Evolutionary conservation across 2,113 vertebrate species (phyloP).

Genomic region (Saguinus midas): DNA sequence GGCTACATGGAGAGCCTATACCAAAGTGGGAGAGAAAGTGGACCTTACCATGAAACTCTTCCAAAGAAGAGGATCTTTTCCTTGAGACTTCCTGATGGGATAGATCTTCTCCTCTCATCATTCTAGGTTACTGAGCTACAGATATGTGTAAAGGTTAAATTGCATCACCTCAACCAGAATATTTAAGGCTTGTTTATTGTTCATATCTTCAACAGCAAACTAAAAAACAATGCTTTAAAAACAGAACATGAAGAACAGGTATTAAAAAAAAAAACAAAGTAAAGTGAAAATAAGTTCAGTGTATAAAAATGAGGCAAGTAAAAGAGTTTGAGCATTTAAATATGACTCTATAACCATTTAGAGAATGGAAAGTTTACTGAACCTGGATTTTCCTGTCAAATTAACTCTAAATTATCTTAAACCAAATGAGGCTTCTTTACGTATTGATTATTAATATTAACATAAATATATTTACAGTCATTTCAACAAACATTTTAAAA

Average conservation of each 20-base stretch:
- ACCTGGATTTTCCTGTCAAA: background rate
- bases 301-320: slow-evolving; percentile 39
- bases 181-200: slow-evolving; percentile 8
- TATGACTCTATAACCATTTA: background rate
- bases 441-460: background rate
- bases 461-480: background rate
- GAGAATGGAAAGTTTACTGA: background rate
- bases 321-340: background rate
- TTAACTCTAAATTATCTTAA: background rate
- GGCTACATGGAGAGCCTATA: slow-evolving; percentile 34
- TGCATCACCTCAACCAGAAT: background rate
- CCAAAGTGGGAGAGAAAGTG: slow-evolving; percentile 38
- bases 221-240: slow-evolving; percentile 20
- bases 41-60: slow-evolving; percentile 48
- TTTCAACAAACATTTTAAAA: background rate
- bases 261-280: slow-evolving; percentile 1
- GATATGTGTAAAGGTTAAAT: slow-evolving; percentile 39
- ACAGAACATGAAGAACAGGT: background rate
- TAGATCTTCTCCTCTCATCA: slow-evolving; percentile 19
- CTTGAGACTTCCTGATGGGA: background rate
- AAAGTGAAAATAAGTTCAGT: slow-evolving; percentile 33
- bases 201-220: background rate
- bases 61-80: slow-evolving; percentile 40
- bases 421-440: background rate
- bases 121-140: slow-evolving; percentile 17